These are phyloP conservation scores for Gastracanthus pulcherrimus DNA, from an alignment of 2,888 invertebrate genomes.

Conservation along the genomic window DNA sequence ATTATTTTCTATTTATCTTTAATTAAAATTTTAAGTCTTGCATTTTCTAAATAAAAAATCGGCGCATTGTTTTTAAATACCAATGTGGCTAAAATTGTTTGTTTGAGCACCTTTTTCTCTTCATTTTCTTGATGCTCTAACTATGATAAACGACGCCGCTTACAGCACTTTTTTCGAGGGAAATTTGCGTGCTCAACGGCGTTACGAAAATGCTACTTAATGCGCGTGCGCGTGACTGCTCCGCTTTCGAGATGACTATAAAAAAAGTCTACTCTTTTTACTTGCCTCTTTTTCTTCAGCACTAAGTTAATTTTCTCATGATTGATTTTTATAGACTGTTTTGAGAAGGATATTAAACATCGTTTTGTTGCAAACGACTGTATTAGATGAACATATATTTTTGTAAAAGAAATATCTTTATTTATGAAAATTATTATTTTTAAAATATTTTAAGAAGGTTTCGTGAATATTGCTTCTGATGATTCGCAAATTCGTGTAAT, in stretches of 20 bases:
- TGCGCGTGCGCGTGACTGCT: background rate
- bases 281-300: background rate
- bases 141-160: background rate
- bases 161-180: background rate
- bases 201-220: constrained; percentile 31
- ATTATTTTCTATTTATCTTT: too few relatives aligned
- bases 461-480: too few relatives aligned
- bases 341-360: background rate
- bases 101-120: background rate
- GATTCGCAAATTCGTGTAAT: too few relatives aligned
- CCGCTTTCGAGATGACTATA: background rate
- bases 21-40: background rate
- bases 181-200: constrained; percentile 22
- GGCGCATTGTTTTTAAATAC: background rate
- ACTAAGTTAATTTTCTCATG: background rate
- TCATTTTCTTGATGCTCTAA: background rate
- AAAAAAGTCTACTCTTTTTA: background rate
- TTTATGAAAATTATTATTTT: too few relatives aligned
- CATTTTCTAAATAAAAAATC: too few relatives aligned
- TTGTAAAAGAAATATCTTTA: background rate
- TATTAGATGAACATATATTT: background rate
- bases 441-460: too few relatives aligned
- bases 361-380: too few relatives aligned
- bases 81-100: background rate
- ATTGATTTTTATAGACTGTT: background rate